phyloP scores from a whole-genome alignment of 2,888 invertebrate genomes.

The Thelaira solivaga region DNA sequence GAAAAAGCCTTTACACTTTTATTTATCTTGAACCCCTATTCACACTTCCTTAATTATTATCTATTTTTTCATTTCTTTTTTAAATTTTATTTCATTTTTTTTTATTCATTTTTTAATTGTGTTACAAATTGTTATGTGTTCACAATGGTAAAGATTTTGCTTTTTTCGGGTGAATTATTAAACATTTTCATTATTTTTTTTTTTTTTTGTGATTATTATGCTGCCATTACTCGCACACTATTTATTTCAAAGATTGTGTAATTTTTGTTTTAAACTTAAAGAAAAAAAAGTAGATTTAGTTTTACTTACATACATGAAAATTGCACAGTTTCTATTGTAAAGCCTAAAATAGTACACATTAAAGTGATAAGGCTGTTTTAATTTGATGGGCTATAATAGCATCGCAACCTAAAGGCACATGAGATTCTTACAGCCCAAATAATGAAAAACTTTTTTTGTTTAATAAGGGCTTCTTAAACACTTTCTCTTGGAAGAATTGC shows the following conservation, averaged over 20 bases:
- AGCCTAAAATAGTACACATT: neutral
- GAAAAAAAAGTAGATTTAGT: neutral
- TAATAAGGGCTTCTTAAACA: no score
- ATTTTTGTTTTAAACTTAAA: neutral
- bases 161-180: constrained; percentile 25
- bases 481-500: no score
- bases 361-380: neutral
- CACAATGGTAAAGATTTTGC: constrained; percentile 11
- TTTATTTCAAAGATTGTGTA: constrained; percentile 33
- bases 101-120: constrained; percentile 41
- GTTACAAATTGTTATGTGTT: constrained; percentile 29
- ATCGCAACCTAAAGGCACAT: no score
- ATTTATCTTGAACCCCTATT: neutral
- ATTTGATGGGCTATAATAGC: no score
- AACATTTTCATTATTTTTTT: constrained; percentile 29
- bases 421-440: no score
- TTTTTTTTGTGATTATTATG: no score
- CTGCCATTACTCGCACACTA: constrained; percentile 9
- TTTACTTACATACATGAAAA: neutral
- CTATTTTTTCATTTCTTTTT: neutral
- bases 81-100: neutral
- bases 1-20: neutral
- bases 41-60: constrained; percentile 30
- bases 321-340: neutral
- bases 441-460: no score